These are phyloP conservation scores for Hylia prasina DNA, from an alignment of 2,113 vertebrate species.

Conservation along the genomic window DNA sequence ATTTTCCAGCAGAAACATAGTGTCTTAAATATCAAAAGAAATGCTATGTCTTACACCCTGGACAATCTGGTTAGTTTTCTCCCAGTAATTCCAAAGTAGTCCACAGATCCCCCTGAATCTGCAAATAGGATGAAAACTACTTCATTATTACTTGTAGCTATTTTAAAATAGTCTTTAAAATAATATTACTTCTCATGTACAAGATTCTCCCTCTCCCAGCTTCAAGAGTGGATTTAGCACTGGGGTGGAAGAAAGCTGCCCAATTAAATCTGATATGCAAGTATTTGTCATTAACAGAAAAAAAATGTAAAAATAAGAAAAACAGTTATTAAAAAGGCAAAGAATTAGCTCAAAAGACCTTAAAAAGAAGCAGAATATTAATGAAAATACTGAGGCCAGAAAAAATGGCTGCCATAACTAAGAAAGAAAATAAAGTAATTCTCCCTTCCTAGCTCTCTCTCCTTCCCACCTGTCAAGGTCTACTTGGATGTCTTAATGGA, in stretches of 20 bases:
- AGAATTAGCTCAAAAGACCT: neutral
- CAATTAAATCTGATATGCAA: neutral
- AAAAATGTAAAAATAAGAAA: neutral
- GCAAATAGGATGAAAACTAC: neutral
- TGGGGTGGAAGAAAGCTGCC: neutral
- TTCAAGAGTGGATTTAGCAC: neutral
- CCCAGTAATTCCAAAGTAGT: neutral
- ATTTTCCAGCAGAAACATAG: neutral
- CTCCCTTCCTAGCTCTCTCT: neutral
- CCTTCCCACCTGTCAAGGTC: neutral
- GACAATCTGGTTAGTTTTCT: neutral
- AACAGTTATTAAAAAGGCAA: neutral
- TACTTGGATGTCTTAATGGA: neutral
- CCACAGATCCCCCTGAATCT: neutral
- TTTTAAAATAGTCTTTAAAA: neutral
- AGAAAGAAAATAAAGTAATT: neutral
- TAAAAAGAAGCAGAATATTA: neutral
- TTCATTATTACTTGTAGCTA: neutral
- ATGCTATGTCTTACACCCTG: neutral
- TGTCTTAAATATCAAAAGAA: neutral
- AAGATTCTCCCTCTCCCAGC: neutral
- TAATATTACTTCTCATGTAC: neutral
- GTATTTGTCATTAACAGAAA: neutral
- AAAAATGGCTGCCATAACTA: neutral
- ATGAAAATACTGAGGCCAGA: neutral